Evolutionary conservation across 2,888 invertebrate genomes (phyloP).

Genomic region (Dermolepida albohirtum): DNA sequence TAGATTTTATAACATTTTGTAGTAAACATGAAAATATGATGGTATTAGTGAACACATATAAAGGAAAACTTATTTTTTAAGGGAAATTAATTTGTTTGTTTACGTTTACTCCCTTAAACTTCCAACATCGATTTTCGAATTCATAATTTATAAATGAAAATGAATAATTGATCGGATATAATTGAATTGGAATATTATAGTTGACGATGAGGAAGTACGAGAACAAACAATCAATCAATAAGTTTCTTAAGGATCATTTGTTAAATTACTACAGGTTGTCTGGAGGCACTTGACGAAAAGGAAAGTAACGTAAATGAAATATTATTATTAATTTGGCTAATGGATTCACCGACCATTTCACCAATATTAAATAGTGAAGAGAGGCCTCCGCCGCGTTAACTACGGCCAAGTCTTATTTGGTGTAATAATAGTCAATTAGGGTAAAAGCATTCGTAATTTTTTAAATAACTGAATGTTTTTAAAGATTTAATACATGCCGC

Average conservation of each 20-base stretch:
- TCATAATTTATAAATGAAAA: no score
- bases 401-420: slow-evolving; percentile 22
- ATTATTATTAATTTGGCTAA: slow-evolving; percentile 36
- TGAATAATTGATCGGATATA: no score
- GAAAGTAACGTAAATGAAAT: slow-evolving; percentile 30
- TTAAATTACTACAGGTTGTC: slow-evolving; percentile 26
- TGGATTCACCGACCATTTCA: slow-evolving; percentile 27
- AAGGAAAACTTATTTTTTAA: no score
- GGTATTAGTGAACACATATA: no score
- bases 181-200: no score
- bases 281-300: slow-evolving; percentile 22
- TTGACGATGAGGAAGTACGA: no score
- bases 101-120: no score
- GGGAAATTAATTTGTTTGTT: no score
- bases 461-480: slow-evolving; percentile 34
- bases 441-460: slow-evolving; percentile 37
- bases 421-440: slow-evolving; percentile 36
- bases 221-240: slow-evolving; percentile 15
- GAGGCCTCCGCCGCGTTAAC: slow-evolving; percentile 23
- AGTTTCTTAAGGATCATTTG: slow-evolving; percentile 18
- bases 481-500: slow-evolving; percentile 30
- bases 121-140: no score
- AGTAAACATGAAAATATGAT: no score
- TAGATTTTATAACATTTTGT: no score
- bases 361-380: slow-evolving; percentile 35